phyloP scores from a whole-genome alignment of 2,888 invertebrate genomes.

The Stenodera caucasica region DNA sequence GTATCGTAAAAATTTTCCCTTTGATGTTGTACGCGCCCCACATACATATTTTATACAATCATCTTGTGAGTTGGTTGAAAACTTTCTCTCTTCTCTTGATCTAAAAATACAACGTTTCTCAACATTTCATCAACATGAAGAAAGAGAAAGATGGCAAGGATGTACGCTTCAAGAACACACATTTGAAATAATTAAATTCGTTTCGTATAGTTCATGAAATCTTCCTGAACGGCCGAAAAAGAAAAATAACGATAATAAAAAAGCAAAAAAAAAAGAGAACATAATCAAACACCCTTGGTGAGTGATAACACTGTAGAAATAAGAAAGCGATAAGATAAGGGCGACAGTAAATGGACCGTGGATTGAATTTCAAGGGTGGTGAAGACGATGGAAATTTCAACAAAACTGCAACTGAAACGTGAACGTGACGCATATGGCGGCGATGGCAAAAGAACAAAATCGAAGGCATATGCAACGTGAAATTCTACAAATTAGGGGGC shows the following conservation, averaged over 20 bases:
- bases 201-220: constrained; percentile 25
- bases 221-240: background rate
- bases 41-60: constrained; percentile 35
- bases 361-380: constrained; percentile 36
- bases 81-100: constrained; percentile 29
- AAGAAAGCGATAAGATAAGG: constrained; percentile 42
- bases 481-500: constrained; percentile 4
- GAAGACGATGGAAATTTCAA: constrained; percentile 12
- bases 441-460: background rate
- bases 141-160: constrained; percentile 14
- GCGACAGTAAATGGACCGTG: constrained; percentile 41
- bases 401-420: constrained; percentile 20
- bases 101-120: constrained; percentile 26
- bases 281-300: constrained; percentile 17
- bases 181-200: constrained; percentile 40
- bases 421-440: background rate
- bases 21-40: constrained; percentile 23
- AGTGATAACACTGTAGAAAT: constrained; percentile 42
- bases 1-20: constrained; percentile 20
- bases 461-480: background rate
- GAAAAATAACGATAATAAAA: constrained; percentile 12
- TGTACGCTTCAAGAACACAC: constrained; percentile 30
- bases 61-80: constrained; percentile 24
- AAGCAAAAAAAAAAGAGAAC: constrained; percentile 27
- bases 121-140: background rate